These are phyloP conservation scores for Opisthocomus hoazin DNA, from an alignment of 2,113 vertebrate species.

Conservation along the genomic window DNA sequence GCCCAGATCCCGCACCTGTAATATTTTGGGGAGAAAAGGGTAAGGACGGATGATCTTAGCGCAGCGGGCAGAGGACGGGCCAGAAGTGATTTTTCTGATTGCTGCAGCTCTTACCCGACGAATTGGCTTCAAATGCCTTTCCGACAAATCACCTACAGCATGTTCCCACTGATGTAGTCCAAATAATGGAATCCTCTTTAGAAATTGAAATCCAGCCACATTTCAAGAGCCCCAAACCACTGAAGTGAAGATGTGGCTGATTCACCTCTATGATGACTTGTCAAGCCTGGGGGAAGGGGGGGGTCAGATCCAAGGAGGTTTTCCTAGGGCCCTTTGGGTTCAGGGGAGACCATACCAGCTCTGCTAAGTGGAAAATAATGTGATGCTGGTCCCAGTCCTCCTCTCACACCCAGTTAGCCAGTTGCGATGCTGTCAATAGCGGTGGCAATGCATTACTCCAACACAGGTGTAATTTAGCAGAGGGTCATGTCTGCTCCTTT, in stretches of 20 bases:
- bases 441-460: neutral
- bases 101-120: neutral
- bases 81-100: neutral
- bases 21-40: neutral
- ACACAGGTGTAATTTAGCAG: neutral
- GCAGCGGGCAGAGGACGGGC: neutral
- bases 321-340: neutral
- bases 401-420: neutral
- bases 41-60: neutral
- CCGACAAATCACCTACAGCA: neutral
- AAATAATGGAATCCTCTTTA: neutral
- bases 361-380: neutral
- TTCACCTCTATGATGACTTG: neutral
- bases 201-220: neutral
- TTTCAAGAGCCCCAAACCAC: neutral
- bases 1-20: neutral
- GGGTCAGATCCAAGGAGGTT: neutral
- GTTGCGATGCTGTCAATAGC: neutral
- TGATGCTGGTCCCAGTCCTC: neutral
- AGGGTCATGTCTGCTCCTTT: neutral
- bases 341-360: neutral
- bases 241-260: neutral
- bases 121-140: neutral
- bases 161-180: neutral
- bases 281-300: neutral